A percentile compares a stretch with the other conserved stretches of the same genome.
Evolutionary conservation across 2,888 invertebrate species (phyloP).

Genomic region (Hypomecis atomaria): DNA sequence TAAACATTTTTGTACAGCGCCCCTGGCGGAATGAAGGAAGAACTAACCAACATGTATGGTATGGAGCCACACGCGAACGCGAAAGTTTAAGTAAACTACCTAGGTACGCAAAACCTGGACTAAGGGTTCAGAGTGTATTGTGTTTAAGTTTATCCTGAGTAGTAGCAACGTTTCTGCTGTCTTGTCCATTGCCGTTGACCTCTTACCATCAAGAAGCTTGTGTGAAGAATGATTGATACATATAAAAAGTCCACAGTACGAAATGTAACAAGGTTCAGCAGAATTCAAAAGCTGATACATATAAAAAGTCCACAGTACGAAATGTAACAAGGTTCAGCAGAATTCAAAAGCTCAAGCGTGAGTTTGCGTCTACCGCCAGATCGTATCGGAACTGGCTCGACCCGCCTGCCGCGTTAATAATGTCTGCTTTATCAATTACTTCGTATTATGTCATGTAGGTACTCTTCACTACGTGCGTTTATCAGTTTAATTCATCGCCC

Average conservation of each 20-base stretch:
- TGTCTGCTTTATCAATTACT: constrained; percentile 69
- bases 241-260: neutral
- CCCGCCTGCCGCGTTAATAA: constrained; percentile 44
- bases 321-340: constrained; percentile 10
- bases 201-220: too few species aligned
- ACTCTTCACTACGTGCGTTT: constrained; percentile 50
- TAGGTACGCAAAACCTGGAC: too few species aligned
- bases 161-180: too few species aligned
- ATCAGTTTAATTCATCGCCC: constrained; percentile 71
- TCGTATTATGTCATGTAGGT: constrained; percentile 66
- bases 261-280: constrained; percentile 8
- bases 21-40: too few species aligned
- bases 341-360: constrained; percentile 28
- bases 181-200: too few species aligned
- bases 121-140: too few species aligned
- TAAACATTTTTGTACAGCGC: too few species aligned
- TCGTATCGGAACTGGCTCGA: constrained; percentile 36
- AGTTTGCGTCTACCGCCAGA: constrained; percentile 34
- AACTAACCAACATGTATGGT: too few species aligned
- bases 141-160: too few species aligned
- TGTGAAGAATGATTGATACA: too few species aligned
- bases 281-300: constrained; percentile 27
- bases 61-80: too few species aligned
- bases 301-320: neutral
- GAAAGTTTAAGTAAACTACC: too few species aligned